Evolutionary conservation across 2,113 vertebrate genomes (phyloP), one percentile per base, ranked within the genome.

Genomic region (Alethe diademata): DNA sequence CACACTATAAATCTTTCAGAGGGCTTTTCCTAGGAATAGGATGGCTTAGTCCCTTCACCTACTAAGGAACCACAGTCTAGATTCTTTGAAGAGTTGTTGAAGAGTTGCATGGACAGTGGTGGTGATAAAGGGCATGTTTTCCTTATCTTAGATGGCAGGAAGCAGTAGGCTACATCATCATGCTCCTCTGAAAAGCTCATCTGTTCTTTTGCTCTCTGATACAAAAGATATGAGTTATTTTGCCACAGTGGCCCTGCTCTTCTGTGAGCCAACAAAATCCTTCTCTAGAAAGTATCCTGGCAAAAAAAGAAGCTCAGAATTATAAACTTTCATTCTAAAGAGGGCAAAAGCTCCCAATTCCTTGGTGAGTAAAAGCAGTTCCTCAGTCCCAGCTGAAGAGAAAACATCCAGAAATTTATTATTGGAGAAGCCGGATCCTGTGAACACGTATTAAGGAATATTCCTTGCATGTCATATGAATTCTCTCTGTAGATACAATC

Each of bases 371-470:
- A 85, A 90, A 73, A 73, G 3, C 6, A 70, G 15, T 74, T 85
- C 43, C 23, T 58, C 8, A 36, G 29, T 35, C 18, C 6, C 23
- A 69, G 1, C 2, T 28, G 38, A 66, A 84, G 29, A 87, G 19
- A 81, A 93, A 81, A 70, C 6, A 10, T 15, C 18, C 56, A n/a
- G 14, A 84, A 66, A 66, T 31, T 12, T 54, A 25, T 48, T 80
- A 26, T 5, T 54, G 12, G 38, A 66, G 28, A 45, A 56, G 14
- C 6, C 9, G 8, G 19, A 79, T 40, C 16, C 18, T 80, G 19
- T 13, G 5, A 29, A 61, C 0, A 0, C 1, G 0, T 15, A 10
- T 58, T 67, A 54, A 72, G 43, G 35, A 45, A 14, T 3, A 4
- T 56, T 60, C 15, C 7, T 16, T 54, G 11, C 12, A 38, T 40